A percentile compares a stretch with the other conserved stretches of the same genome.
Conservation (phyloP, 2,888 invertebrate genomes). For the Eueremaeus valkanovi region DNA sequence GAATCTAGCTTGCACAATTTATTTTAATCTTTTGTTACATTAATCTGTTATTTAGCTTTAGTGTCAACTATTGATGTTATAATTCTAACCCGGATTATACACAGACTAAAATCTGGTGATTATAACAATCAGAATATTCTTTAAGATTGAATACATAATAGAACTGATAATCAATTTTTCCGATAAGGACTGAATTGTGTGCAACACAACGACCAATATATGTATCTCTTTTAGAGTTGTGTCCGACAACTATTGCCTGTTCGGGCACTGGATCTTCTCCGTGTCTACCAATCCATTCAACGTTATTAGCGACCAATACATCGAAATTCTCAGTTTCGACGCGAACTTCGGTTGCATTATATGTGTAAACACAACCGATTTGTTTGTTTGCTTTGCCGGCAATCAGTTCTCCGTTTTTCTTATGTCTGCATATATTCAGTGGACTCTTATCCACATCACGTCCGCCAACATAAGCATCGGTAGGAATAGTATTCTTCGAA, state of each 20-base stretch:
- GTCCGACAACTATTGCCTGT: not conserved
- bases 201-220: not conserved
- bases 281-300: constrained; percentile 3
- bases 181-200: not conserved
- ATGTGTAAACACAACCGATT: not conserved
- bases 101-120: constrained; percentile 19
- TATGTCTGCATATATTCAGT: constrained; percentile 23
- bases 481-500: not conserved
- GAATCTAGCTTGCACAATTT: too few species aligned
- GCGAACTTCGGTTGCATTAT: not conserved
- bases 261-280: constrained; percentile 11
- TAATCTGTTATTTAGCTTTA: too few species aligned
- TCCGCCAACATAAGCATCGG: not conserved
- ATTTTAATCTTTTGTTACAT: too few species aligned
- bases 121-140: not conserved
- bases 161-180: constrained; percentile 17
- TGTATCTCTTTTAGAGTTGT: not conserved
- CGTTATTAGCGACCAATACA: not conserved
- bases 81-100: too few species aligned
- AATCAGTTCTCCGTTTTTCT: not conserved
- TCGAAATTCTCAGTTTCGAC: not conserved
- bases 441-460: not conserved
- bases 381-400: constrained; percentile 13
- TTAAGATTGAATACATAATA: not conserved
- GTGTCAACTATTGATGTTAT: too few species aligned